Conservation (phyloP, 2,888 invertebrate genomes). For the Chorisops tibialis region DNA sequence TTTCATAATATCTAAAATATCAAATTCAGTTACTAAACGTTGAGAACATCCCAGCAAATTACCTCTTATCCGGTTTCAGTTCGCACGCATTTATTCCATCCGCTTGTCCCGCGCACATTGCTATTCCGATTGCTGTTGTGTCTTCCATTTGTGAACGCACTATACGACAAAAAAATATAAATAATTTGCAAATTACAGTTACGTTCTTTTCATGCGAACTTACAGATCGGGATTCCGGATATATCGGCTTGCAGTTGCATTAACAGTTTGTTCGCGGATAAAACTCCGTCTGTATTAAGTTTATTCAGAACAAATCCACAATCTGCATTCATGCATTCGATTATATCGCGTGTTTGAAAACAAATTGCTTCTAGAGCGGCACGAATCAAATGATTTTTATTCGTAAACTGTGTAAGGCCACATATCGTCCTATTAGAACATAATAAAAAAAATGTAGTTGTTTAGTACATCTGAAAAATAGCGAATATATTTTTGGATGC, state of each 20-base stretch:
- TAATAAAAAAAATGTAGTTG: too few species aligned
- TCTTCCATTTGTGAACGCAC: constrained; percentile 82
- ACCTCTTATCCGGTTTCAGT: constrained; percentile 59
- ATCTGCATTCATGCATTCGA: constrained; percentile 93
- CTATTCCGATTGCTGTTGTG: constrained; percentile 89
- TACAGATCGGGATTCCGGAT: constrained; percentile 84
- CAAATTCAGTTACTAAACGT: not conserved
- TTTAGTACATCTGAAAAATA: too few species aligned
- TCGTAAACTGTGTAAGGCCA: constrained; percentile 89
- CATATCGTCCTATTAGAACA: constrained; percentile 72
- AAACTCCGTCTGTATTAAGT: constrained; percentile 89
- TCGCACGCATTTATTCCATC: constrained; percentile 69
- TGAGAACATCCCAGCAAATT: constrained; percentile 35
- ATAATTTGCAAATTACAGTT: not conserved
- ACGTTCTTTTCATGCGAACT: constrained; percentile 45
- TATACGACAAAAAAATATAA: constrained; percentile 40
- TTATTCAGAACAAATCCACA: constrained; percentile 79
- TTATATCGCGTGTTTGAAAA: constrained; percentile 90
- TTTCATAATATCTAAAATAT: constrained; percentile 42
- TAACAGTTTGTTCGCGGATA: constrained; percentile 84
- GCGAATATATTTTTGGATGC: too few species aligned
- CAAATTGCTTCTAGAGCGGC: constrained; percentile 94
- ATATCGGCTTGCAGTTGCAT: constrained; percentile 97
- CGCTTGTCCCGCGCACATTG: constrained; percentile 85
- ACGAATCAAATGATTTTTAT: constrained; percentile 87